phyloP scores from a whole-genome alignment of 2,113 vertebrate species.

The human (Homo sapiens) region GRCh38 chr14:73232001-73232500 shows the following conservation, averaged over 20 bases:
- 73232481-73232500: not conserved
- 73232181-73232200: not conserved
- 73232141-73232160: not conserved
- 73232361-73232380: not conserved
- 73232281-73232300: not conserved
- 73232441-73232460: not conserved
- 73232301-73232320: not conserved
- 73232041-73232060: constrained; percentile 88
- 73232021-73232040: constrained; percentile 84
- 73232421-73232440: not conserved
- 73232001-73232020: constrained; percentile 88
- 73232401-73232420: not conserved
- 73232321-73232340: not conserved
- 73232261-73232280: not conserved
- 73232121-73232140: not conserved
- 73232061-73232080: constrained; percentile 88
- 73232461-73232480: not conserved
- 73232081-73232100: constrained; percentile 91
- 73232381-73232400: not conserved
- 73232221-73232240: not conserved
- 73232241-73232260: not conserved
- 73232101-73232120: not conserved
- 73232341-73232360: accelerated
- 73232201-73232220: not conserved
- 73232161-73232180: not conserved